Evolutionary conservation across 1,140 invertebrate species (phyloP), one percentile per base, ranked within the genome.

Genomic region (Archivesica marissinica): DNA sequence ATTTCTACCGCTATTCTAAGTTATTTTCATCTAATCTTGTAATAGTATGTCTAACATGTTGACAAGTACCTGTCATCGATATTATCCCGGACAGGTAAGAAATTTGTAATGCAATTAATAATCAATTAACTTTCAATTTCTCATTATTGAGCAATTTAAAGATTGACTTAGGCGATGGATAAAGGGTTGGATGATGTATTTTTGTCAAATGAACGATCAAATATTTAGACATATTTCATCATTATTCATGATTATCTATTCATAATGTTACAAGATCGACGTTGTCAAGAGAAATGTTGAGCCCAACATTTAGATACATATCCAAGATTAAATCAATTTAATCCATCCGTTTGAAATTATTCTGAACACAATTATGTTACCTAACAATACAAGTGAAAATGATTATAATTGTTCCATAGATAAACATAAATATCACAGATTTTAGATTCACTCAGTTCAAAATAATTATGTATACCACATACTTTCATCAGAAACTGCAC

Each of bases 41-140:
- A 35, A 44, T 81, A 66, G 72, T 70, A 35, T 81, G 68, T 81
- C 79, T 17, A 56, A 35, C 17, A 11, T 38, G 11, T 38, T 81
- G 79, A 72, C 79, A 81, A 35, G 47, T 54, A 47, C 28, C 47
- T 81, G 79, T 81, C 79, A 81, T 35, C 28, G 3, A 47, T 64
- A 68, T 44, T 25, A 79, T 52, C 17, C 52, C n/a, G 35, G 20
- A 66, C 44, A 64, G 20, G 38, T 64, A 30, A 66, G 39, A 33
- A 56, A 81, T 81, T 68, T 81, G 79, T 54, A 72, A 25, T 28
- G 66, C 35, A 50, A 81, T 81, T 72, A 81, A 70, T 50, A 39
- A 81, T 81, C 66, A 81, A 81, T 81, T 81, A 81, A 81, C 28
- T 56, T 79, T 41, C 50, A 72, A 68, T 81, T 50, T 47, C 66